Conservation (phyloP, 23 tunicate genomes). For the Trididemnum clinides region DNA sequence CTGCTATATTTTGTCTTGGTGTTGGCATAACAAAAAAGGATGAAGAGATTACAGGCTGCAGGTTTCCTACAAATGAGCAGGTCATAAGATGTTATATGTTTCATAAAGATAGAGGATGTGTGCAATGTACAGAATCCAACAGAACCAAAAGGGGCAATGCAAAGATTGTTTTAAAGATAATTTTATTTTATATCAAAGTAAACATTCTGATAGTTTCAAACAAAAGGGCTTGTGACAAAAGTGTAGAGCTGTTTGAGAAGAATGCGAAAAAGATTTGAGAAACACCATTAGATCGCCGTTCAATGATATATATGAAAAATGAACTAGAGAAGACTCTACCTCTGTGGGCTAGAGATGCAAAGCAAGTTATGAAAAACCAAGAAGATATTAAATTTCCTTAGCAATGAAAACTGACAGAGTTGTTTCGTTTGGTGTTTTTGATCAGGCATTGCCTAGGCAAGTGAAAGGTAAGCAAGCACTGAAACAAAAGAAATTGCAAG, state of each 20-base stretch:
- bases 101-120: neutral
- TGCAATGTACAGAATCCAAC: neutral
- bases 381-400: conserved; percentile 1
- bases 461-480: neutral
- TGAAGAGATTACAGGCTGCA: conserved; percentile 4
- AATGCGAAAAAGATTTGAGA: conserved; percentile 1
- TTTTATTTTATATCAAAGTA: neutral
- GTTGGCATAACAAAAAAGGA: conserved; percentile 6
- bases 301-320: neutral
- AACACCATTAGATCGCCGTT: neutral
- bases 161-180: neutral
- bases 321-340: neutral
- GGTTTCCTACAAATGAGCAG: neutral
- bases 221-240: neutral
- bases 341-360: neutral
- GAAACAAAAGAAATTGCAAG: neutral
- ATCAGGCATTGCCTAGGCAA: conserved; percentile 1
- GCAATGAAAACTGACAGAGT: conserved; percentile 13
- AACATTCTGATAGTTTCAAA: neutral
- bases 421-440: conserved; percentile 8
- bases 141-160: conserved; percentile 15
- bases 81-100: neutral
- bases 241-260: neutral
- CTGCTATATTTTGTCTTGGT: neutral
- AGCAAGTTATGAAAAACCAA: neutral